Evolutionary conservation across 2,888 invertebrate genomes (phyloP), one percentile per base, ranked within the genome.

Genomic region (Cartodere bifasciata): DNA sequence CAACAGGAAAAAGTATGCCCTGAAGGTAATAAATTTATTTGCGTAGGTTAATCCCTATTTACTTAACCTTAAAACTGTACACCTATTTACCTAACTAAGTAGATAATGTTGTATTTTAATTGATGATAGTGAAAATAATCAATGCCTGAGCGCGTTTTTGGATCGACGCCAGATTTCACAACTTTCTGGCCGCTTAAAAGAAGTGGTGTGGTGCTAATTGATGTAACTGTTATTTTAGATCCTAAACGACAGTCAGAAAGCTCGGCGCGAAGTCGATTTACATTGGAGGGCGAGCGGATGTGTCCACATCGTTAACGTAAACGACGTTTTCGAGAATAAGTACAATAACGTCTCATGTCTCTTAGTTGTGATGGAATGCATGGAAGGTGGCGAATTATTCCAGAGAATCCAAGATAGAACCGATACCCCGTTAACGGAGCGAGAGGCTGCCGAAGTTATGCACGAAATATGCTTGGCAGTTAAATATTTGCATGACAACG

Each of bases 331-430:
- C 60, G 94, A 95, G 64, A 98, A 98, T 63, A 73, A 81, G n/a
- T 92, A 94, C 53, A 80, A 81, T 39, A 85, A 83, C 6, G 81
- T 84, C 45, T 80, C 84, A 48, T 97, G 95, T 62, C 70, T 98
- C 2, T 70, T 98, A 4, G 90, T 98, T 20, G 83, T 98, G n/a
- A 98, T 98, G 97, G 98, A 98, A 70, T 92, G 82, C 50, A 97
- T 98, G 97, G 90, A 88, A 57, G 97, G 97, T 3, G 97, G 97
- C 1, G 97, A 98, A 59, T 67, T 98, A 35, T 98, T 98, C 64
- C 85, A 87, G 56, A 72, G 94, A 53, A 98, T 98, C 55, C 95
- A 98, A 64, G 91, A 94, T 46, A 74, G 87, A 43, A 79, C 84
- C 37, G 90, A 92, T 47, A 85, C 86, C 3, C 91, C 95, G 14